These are phyloP conservation scores for Penaeus japonicus DNA, from an alignment of 1,140 invertebrate species.

Conservation along the genomic window DNA sequence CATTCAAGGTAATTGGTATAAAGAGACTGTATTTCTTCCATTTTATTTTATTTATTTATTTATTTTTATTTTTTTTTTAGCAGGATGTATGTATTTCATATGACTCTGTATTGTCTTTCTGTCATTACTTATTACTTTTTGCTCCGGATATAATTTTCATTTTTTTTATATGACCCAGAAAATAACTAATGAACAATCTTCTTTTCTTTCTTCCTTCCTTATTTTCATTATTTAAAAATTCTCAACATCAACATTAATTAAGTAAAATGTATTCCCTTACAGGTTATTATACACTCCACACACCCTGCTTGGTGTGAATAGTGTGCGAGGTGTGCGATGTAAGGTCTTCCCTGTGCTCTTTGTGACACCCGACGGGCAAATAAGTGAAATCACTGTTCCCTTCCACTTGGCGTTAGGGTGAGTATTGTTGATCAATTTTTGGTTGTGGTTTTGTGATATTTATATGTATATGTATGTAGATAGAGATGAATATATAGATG, in stretches of 20 bases:
- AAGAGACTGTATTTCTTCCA: neutral
- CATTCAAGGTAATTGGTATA: constrained; percentile 69
- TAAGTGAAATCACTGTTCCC: constrained; percentile 85
- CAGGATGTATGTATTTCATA: no score
- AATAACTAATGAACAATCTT: no score
- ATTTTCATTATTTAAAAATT: no score
- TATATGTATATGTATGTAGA: neutral
- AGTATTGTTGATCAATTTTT: constrained; percentile 26
- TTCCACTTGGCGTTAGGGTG: constrained; percentile 85
- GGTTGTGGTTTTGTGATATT: neutral
- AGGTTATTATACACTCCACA: constrained; percentile 81
- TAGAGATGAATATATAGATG: neutral
- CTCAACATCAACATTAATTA: neutral
- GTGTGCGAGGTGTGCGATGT: constrained; percentile 63
- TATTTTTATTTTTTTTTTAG: no score
- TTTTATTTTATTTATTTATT: no score
- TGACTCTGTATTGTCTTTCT: no score
- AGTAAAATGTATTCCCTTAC: neutral
- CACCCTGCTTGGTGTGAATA: constrained; percentile 77
- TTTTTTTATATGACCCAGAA: no score
- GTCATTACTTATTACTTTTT: no score
- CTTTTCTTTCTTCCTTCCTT: no score
- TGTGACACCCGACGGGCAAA: constrained; percentile 79
- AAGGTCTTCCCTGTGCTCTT: constrained; percentile 74
- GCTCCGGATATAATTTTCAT: no score